Percentiles rank a stretch among this genome's conserved stretches.
phyloP scores from a whole-genome alignment of 2,113 vertebrate genomes.

The Calidris pygmaea region DNA sequence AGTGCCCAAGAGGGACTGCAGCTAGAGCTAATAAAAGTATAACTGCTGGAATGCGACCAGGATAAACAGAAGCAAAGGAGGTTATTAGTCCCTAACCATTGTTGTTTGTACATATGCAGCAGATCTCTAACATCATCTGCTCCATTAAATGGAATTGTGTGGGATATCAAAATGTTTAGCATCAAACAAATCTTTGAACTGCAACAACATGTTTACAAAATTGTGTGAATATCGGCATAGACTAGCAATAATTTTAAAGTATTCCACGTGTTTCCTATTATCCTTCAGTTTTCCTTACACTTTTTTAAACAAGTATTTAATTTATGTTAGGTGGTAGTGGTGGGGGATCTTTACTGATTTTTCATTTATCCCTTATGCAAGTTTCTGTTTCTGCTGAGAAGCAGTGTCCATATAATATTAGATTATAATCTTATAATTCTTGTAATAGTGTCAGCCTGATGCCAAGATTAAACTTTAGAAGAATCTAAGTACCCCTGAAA shows the following conservation, averaged over 20 bases:
- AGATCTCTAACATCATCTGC: background rate
- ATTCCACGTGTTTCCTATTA: background rate
- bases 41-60: background rate
- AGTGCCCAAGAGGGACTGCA: background rate
- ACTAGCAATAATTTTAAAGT: background rate
- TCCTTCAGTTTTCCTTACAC: background rate
- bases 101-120: background rate
- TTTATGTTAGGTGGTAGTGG: rapidly evolving
- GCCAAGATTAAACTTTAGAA: background rate
- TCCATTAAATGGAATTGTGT: background rate
- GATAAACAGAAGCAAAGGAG: background rate
- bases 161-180: background rate
- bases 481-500: background rate
- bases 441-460: background rate
- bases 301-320: rapidly evolving
- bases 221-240: background rate
- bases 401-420: background rate
- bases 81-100: background rate
- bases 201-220: background rate
- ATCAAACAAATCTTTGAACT: background rate
- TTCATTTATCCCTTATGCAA: background rate
- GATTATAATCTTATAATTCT: background rate
- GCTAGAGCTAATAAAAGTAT: background rate
- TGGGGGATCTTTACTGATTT: background rate
- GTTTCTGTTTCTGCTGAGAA: background rate